Evolutionary conservation across 1,140 invertebrate species (phyloP).

Genomic region (Pseudomyrmex sp.): DNA sequence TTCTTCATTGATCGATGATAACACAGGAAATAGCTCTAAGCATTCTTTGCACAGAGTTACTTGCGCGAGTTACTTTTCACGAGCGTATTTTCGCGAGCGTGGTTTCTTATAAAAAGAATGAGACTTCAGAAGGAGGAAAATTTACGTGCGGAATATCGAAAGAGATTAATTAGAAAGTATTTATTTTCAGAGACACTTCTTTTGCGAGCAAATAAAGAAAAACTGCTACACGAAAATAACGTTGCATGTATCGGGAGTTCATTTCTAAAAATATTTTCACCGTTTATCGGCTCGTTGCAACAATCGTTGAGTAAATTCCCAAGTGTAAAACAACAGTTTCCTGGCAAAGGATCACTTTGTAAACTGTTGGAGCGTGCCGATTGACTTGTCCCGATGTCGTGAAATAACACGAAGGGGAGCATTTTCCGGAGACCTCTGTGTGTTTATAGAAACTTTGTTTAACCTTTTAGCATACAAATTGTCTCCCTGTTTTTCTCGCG

Average conservation of each 20-base stretch:
- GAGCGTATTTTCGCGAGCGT: not conserved
- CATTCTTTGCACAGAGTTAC: not conserved
- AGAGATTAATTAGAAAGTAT: not conserved
- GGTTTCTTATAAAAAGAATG: not conserved
- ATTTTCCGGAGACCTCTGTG: slow-evolving; percentile 9
- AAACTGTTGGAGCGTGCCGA: slow-evolving; percentile 22
- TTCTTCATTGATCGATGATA: not conserved
- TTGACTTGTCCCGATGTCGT: slow-evolving; percentile 41
- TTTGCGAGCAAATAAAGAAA: not conserved
- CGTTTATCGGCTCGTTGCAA: slow-evolving; percentile 41
- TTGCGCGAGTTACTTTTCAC: not conserved
- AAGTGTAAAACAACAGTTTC: slow-evolving; percentile 26
- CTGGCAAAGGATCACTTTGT: slow-evolving; percentile 45
- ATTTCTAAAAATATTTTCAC: slow-evolving; percentile 18
- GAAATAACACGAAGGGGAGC: slow-evolving; percentile 36
- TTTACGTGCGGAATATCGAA: not conserved
- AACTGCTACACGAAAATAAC: slow-evolving; percentile 12
- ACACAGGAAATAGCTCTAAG: slow-evolving; percentile 9
- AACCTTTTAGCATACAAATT: slow-evolving; percentile 18
- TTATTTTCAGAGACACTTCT: not conserved
- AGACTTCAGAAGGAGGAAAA: not conserved
- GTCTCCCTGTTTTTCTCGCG: not conserved
- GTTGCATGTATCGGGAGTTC: not conserved
- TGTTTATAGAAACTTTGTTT: slow-evolving; percentile 30
- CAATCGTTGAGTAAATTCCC: slow-evolving; percentile 26